A percentile compares a stretch with the other conserved stretches of the same genome.
These are phyloP conservation scores for Procavia capensis DNA, from an alignment of 2,113 vertebrate genomes.

Conservation along the genomic window DNA sequence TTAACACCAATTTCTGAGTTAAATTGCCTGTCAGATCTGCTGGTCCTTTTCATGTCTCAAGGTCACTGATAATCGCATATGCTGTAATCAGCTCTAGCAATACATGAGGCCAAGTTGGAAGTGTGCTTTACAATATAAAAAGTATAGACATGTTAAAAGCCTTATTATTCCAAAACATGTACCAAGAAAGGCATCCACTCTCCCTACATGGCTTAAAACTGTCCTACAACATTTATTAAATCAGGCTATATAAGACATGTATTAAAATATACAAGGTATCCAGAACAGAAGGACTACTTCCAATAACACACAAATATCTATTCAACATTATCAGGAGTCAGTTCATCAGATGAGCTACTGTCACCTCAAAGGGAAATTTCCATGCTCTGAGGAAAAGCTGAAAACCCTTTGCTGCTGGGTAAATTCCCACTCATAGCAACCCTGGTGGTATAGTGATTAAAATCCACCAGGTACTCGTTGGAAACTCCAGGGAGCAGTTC, in stretches of 20 bases:
- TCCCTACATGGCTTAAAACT: neutral
- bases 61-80: neutral
- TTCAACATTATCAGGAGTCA: neutral
- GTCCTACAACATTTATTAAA: neutral
- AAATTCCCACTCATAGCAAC: no score
- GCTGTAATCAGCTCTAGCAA: neutral
- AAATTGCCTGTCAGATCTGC: slow-evolving; percentile 1
- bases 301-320: neutral
- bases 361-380: neutral
- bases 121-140: neutral
- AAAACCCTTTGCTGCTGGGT: no score
- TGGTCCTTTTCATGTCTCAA: neutral
- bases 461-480: no score
- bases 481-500: no score
- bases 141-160: neutral
- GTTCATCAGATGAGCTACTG: neutral
- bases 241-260: neutral
- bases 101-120: neutral
- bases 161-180: neutral
- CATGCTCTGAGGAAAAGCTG: neutral
- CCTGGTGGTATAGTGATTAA: no score
- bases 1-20: neutral
- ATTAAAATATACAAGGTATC: neutral
- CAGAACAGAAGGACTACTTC: neutral
- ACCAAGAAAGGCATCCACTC: neutral